These are phyloP conservation scores for Piaya cayana DNA, from an alignment of 2,113 vertebrate genomes.

Conservation along the genomic window DNA sequence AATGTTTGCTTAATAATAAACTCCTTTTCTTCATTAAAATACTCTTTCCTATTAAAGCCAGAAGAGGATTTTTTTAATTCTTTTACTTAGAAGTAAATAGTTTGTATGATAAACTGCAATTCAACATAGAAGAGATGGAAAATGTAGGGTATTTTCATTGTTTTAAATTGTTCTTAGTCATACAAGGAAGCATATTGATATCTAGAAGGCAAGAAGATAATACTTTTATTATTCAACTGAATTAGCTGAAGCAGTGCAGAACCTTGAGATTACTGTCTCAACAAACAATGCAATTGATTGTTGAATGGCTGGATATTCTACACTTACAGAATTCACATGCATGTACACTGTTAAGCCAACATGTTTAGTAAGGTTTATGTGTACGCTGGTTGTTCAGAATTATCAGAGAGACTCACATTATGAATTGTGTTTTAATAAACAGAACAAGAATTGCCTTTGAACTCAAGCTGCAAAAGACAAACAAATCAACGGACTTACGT, in stretches of 20 bases:
- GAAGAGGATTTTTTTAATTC: neutral
- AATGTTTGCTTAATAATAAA: neutral
- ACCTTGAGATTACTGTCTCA: neutral
- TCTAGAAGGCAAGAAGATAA: neutral
- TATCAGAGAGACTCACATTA: constrained; percentile 14
- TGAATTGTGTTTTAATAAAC: constrained; percentile 63
- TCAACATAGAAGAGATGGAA: neutral
- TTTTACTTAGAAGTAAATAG: neutral
- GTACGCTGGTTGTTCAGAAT: neutral
- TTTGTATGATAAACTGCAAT: neutral
- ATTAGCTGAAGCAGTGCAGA: neutral
- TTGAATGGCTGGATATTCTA: neutral
- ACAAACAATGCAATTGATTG: neutral
- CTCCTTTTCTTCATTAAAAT: neutral
- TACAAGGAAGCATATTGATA: neutral
- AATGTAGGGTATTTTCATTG: neutral
- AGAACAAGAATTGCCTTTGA: constrained; percentile 96
- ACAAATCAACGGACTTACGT: constrained; percentile 87
- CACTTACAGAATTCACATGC: neutral
- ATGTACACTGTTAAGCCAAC: constrained; percentile 1
- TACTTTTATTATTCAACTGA: neutral
- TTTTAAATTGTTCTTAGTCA: constrained; percentile 14
- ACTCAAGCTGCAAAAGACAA: constrained; percentile 88
- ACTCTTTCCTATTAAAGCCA: neutral
- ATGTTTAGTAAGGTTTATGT: neutral